These are phyloP conservation scores for Aplysina aerophoba DNA, from an alignment of 37 sponge, comb jelly and placozoan species.

Conservation along the genomic window DNA sequence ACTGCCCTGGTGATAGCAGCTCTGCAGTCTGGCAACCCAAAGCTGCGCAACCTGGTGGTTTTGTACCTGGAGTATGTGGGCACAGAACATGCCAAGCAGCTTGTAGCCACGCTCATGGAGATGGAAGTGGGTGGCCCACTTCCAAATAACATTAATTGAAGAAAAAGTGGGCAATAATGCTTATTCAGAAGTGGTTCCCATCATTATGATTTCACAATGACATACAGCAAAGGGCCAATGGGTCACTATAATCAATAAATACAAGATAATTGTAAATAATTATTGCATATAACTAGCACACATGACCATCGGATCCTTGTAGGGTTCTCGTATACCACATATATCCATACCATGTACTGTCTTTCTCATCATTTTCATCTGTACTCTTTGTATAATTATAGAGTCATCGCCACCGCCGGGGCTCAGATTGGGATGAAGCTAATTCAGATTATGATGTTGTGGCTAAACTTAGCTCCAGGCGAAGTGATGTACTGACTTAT, in stretches of 20 bases:
- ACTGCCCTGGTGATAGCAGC: slow-evolving; percentile 3
- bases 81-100: slow-evolving; percentile 5
- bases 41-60: slow-evolving; percentile 32
- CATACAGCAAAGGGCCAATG: no score
- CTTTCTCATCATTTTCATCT: no score
- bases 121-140: not conserved
- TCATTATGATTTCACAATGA: no score
- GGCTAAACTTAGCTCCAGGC: slow-evolving; percentile 25
- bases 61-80: slow-evolving; percentile 32
- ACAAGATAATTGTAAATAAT: no score
- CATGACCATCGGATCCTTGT: no score
- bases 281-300: no score
- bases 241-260: no score
- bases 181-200: no score
- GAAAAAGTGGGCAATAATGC: not conserved
- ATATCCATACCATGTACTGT: no score
- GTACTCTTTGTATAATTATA: no score
- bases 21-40: slow-evolving; percentile 4
- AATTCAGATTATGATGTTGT: slow-evolving; percentile 50
- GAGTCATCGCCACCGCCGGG: slow-evolving; percentile 16
- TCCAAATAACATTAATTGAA: not conserved
- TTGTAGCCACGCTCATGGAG: not conserved
- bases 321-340: no score
- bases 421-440: slow-evolving; percentile 48
- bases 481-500: slow-evolving; percentile 48